These are phyloP conservation scores for Platysternon megacephalum DNA, from an alignment of 2,113 vertebrate genomes.

Conservation along the genomic window DNA sequence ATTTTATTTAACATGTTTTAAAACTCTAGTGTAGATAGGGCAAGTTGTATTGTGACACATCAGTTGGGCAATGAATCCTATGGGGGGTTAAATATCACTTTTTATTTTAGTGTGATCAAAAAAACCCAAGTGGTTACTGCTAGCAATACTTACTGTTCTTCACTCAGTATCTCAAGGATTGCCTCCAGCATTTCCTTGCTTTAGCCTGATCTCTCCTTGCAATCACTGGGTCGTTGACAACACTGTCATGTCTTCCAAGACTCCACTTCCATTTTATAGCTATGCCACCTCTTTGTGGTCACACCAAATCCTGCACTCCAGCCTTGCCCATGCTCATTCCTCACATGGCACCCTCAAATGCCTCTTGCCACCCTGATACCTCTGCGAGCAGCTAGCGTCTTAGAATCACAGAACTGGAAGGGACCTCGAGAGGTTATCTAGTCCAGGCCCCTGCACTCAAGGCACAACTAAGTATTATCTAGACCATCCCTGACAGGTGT, in stretches of 20 bases:
- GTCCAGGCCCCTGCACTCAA: no score
- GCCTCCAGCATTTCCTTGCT: neutral
- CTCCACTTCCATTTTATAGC: neutral
- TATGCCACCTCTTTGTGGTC: neutral
- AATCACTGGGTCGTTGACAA: neutral
- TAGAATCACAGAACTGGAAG: no score
- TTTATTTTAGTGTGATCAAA: neutral
- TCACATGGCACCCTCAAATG: neutral
- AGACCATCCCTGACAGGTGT: no score
- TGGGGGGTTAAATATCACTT: neutral
- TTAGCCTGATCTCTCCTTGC: neutral
- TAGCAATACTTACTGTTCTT: neutral
- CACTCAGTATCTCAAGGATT: neutral
- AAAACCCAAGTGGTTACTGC: neutral
- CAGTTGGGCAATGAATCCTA: slow-evolving; percentile 43
- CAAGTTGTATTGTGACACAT: slow-evolving; percentile 37
- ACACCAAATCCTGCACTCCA: neutral
- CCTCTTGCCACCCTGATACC: neutral
- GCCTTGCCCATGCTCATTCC: neutral
- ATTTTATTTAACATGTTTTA: slow-evolving; percentile 45
- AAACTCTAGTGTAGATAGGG: slow-evolving; percentile 35
- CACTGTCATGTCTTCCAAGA: neutral
- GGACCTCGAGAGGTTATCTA: no score
- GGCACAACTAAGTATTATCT: no score
- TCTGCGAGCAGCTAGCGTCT: neutral